Evolutionary conservation across 1,140 invertebrate species (phyloP), one percentile per base, ranked within the genome.

Genomic region (Probaryconus sp.): DNA sequence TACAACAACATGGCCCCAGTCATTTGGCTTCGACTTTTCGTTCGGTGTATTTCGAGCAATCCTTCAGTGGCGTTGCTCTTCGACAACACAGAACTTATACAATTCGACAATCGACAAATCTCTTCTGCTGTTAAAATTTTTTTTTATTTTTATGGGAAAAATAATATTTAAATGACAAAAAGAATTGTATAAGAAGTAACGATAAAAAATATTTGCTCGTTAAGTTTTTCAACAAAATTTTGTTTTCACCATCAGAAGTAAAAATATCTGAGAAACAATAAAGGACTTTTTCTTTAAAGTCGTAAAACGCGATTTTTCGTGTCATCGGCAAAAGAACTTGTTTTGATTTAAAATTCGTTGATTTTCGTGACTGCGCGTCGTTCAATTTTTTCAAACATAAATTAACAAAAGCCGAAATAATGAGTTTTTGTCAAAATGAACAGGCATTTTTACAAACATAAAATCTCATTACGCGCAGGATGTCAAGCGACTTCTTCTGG

Each of bases 1-100:
- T 24, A 24, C 3, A 24, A 24, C 7, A 24, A 2, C 2, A 4
- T 35, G n/a, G n/a, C 43, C 50, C 51, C 31, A 50, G 51, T 56
- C 33, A n/a, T 33, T 50, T 47, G 11, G 50, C 50, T 47, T 47
- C 31, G 50, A 38, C 42, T 47, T 55, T 65, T 51, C n/a, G 48
- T 17, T 20, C 1, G 13, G 38, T 53, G 60, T 30, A 64, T 43
- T 45, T 51, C 60, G 20, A 37, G n/a, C 14, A 6, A 48, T 30
- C 24, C 28, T 20, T 5, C 5, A 3, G 50, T 21, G 45, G 37
- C 45, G 45, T 21, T 14, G n/a, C 11, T 26, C 13, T 38, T 26
- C 17, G 11, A 14, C 7, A 47, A 30, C 33, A 21, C 16, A 50
- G 2, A 4, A 33, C n/a, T 33, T 33, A 33, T 33, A 3, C 3